Base-by-base conservation (phyloP, 2,888 invertebrate species). In the Epirrhoe alternata region DNA sequence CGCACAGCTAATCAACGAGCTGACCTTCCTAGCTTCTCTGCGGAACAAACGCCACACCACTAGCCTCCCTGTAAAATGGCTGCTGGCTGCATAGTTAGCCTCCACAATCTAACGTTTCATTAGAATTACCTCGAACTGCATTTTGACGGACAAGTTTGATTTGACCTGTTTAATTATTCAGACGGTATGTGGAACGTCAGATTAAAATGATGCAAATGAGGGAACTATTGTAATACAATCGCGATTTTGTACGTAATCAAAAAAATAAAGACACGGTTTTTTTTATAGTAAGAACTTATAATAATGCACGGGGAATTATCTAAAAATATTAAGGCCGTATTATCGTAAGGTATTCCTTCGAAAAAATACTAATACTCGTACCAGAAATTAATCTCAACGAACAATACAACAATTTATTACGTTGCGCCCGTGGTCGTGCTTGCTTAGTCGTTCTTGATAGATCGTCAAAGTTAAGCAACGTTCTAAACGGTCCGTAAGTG, bases 1-100 rank as follows among this genome's bases (percentile, higher is more conserved):
- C 52, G 63, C 60, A 85, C 87, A 86, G 88, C 92, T 92, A 93
- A 92, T 92, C 92, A 92, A 92, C 92, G 90, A 75, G 82, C 91
- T 91, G 91, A 89, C 92, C 91, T 92, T 91, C 86, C 89, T 59
- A 66, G 59, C 55, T 66, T 56, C 59, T 52, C 86, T 83, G 86
- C 85, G 86, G 84, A 86, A 89, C 91, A 87, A 89, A 88, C 88
- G 84, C 80, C 74, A 72, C 74, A 78, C 81, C 82, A 80, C 75
- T 84, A 83, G 79, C 74, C 79, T 74, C 74, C 77, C 76, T 78
- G 75, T 76, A 77, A 83, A 83, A 82, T 82, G 77, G 77, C 77
- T 64, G 57, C 63, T 60, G 61, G 57, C 61, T 75, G 74, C 74
- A 76, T 81, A 76, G 77, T 78, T 77, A 65, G 54, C 47, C 63